phyloP scores from a whole-genome alignment of 2,113 vertebrate species.

The Todiramphus saurophagus region DNA sequence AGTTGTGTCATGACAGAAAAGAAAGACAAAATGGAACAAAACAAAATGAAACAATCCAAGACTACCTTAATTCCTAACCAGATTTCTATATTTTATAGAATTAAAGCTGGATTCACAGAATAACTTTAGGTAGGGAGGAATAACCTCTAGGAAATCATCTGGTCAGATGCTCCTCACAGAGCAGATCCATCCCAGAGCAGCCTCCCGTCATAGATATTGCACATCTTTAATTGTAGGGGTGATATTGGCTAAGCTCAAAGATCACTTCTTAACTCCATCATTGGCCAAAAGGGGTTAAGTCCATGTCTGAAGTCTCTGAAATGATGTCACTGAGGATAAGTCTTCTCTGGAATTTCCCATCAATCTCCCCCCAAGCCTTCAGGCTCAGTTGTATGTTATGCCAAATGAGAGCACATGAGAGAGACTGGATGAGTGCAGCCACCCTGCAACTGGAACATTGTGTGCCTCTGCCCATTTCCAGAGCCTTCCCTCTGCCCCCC shows the following conservation, averaged over 20 bases:
- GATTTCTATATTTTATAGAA: background rate
- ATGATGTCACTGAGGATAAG: background rate
- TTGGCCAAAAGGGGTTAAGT: background rate
- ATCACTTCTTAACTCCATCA: background rate
- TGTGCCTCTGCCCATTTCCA: background rate
- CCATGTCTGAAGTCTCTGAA: background rate
- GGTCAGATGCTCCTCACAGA: background rate
- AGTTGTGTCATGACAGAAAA: background rate
- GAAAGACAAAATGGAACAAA: background rate
- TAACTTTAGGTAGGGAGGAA: background rate
- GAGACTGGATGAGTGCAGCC: background rate
- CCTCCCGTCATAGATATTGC: background rate
- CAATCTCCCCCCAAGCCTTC: background rate
- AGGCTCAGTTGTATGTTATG: background rate
- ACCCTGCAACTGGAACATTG: rapidly evolving
- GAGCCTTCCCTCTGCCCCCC: background rate
- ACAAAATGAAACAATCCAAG: background rate
- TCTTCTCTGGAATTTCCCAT: background rate
- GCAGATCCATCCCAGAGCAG: background rate
- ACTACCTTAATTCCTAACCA: background rate
- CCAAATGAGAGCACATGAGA: background rate
- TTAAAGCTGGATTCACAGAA: background rate
- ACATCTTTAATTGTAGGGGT: background rate
- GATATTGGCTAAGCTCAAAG: background rate
- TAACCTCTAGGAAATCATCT: background rate